A percentile compares a stretch with the other conserved stretches of the same genome.
Conservation (phyloP, 2,888 invertebrate species). For the Sarcophaga variegata region DNA sequence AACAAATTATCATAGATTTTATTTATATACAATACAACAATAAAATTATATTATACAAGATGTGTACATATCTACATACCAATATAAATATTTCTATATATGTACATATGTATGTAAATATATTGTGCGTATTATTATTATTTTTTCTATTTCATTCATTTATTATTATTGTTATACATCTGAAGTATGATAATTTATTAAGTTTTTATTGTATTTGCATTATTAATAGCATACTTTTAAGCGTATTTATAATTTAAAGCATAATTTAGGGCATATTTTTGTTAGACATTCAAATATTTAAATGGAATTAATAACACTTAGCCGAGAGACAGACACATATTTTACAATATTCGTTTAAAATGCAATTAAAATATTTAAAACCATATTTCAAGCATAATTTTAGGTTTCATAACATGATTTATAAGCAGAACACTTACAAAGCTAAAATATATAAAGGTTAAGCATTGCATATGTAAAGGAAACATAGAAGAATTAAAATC, state of each 20-base stretch:
- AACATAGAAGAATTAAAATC: no score
- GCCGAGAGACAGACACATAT: no score
- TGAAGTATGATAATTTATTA: slow-evolving; percentile 11
- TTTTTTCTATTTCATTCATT: no score
- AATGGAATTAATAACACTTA: no score
- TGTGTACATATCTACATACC: neutral
- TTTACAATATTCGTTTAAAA: no score
- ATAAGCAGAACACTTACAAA: no score
- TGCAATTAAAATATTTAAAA: no score
- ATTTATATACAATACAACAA: slow-evolving; percentile 8
- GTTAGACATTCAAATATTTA: neutral
- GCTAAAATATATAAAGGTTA: no score
- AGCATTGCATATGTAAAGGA: no score
- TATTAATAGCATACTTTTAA: slow-evolving; percentile 39
- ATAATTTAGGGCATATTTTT: slow-evolving; percentile 18
- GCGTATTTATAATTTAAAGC: slow-evolving; percentile 12
- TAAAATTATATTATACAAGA: no score
- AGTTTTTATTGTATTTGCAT: neutral
- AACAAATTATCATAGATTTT: slow-evolving; percentile 48
- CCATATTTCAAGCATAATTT: no score
- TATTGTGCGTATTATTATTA: neutral
- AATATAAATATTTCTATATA: neutral
- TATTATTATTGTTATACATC: slow-evolving; percentile 6
- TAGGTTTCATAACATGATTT: no score
- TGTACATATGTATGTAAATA: neutral